Conservation (phyloP, 2,888 invertebrate species). For the Prosapia bicincta region DNA sequence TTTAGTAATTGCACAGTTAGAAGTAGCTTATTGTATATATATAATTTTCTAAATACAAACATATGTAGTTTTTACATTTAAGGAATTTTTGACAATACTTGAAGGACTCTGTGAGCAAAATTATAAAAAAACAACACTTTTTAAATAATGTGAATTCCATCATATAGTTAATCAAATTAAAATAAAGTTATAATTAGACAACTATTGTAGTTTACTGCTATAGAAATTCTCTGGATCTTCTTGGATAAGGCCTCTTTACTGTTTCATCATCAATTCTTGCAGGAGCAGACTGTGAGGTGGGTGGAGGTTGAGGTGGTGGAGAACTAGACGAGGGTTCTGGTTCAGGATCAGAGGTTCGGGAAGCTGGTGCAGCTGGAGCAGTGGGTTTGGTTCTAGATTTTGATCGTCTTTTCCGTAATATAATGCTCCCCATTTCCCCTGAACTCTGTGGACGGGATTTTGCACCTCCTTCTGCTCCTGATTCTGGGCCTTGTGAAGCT, state of each 20-base stretch:
- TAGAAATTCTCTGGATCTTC: constrained; percentile 50
- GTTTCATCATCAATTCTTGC: constrained; percentile 38
- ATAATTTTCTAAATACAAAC: too few relatives aligned
- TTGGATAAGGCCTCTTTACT: constrained; percentile 38
- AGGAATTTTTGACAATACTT: neutral
- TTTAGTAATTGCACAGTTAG: neutral
- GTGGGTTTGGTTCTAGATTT: constrained; percentile 56
- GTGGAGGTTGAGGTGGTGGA: constrained; percentile 44
- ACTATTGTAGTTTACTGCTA: constrained; percentile 39
- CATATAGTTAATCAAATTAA: neutral
- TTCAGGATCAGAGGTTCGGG: constrained; percentile 40
- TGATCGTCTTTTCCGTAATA: constrained; percentile 55
- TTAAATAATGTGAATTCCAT: neutral
- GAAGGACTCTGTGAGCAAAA: neutral
- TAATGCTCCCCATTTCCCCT: constrained; percentile 44
- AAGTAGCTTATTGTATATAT: neutral
- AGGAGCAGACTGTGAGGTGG: constrained; percentile 43
- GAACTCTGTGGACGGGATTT: constrained; percentile 26
- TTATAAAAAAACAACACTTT: neutral
- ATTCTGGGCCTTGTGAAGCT: constrained; percentile 35
- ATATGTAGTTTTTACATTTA: too few relatives aligned
- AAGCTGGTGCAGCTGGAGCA: constrained; percentile 48
- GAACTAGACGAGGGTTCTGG: constrained; percentile 41
- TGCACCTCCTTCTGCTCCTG: constrained; percentile 36
- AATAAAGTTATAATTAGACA: neutral